Conservation (phyloP, 2,113 vertebrate genomes). For the Actenoides lindsayi region DNA sequence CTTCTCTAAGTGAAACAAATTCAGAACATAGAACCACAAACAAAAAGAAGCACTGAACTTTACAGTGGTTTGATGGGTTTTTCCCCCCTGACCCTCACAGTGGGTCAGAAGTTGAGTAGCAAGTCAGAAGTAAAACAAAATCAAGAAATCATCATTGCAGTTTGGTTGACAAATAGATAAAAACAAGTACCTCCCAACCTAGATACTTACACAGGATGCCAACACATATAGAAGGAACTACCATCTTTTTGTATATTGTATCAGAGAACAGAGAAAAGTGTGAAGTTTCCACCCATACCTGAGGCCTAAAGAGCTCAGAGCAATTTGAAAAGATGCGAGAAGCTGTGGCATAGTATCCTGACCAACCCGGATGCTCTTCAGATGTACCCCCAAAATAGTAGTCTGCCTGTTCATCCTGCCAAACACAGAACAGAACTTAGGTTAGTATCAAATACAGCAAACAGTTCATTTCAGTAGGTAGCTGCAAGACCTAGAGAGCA, state of each 20-base stretch:
- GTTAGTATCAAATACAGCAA: background rate
- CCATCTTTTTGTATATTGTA: background rate
- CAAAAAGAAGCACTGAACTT: background rate
- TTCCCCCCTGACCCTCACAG: fast-evolving
- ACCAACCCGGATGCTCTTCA: slow-evolving; percentile 84
- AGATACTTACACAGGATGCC: background rate
- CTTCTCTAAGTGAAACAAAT: background rate
- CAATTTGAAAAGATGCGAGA: slow-evolving; percentile 84
- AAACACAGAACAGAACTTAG: slow-evolving; percentile 1
- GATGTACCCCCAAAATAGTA: slow-evolving; percentile 81
- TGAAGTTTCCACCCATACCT: slow-evolving; percentile 75
- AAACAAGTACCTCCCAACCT: background rate
- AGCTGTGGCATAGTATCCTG: slow-evolving; percentile 85
- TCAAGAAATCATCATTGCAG: background rate
- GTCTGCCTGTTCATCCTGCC: slow-evolving; percentile 82
- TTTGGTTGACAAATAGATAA: background rate
- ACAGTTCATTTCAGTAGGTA: background rate
- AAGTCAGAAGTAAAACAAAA: background rate
- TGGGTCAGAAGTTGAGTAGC: background rate
- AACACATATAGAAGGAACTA: background rate
- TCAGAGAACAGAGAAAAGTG: background rate
- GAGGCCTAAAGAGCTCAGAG: slow-evolving; percentile 83
- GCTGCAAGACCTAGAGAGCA: background rate
- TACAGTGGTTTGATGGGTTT: background rate
- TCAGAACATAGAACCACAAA: background rate